Evolutionary conservation across 2,888 invertebrate species (phyloP), one percentile per base, ranked within the genome.

Genomic region (Poecilus cupreus): DNA sequence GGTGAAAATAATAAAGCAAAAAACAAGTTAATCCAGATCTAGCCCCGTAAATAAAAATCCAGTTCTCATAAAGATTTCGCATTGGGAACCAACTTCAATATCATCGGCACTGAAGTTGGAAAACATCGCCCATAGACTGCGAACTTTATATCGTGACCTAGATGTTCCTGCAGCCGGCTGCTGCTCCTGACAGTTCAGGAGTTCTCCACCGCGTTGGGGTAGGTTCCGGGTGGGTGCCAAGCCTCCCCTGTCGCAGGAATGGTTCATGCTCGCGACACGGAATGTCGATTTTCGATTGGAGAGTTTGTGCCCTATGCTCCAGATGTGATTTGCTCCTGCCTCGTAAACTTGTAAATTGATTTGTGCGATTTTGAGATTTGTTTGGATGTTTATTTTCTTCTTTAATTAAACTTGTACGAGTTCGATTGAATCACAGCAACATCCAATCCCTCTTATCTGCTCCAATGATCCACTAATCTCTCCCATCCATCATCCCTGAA

Each of bases 121-220:
- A 32, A 54, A 20, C 22, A 54, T n/a, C 11, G 26, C 13, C 24
- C 60, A 60, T 60, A 60, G 60, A 22, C 60, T 60, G 22, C 24
- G 60, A 24, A 60, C 11, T 60, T 60, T 60, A 60, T 60, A 60
- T 60, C 64, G 64, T 68, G 64, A 68, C 64, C 64, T 68, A 68
- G 64, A 68, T 68, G 60, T 60, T 26, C 60, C 60, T 60, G 64
- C 64, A 68, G 51, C 16, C 64, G 16, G 64, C 64, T 32, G 51
- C 51, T 51, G 64, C 22, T 37, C 32, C 32, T 68, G 64, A 68
- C 64, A 68, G 64, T 18, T 32, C 64, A 3, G 60, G 54, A 20
- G 10, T 20, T 4, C 54, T 54, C 54, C 54, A 54, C 54, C 54
- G 32, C 18, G 20, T 54, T 54, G 54, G 22, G 54, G 54, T 54